Conservation (phyloP, 2,797 vertebrate species). For the Molossus molossus region DNA sequence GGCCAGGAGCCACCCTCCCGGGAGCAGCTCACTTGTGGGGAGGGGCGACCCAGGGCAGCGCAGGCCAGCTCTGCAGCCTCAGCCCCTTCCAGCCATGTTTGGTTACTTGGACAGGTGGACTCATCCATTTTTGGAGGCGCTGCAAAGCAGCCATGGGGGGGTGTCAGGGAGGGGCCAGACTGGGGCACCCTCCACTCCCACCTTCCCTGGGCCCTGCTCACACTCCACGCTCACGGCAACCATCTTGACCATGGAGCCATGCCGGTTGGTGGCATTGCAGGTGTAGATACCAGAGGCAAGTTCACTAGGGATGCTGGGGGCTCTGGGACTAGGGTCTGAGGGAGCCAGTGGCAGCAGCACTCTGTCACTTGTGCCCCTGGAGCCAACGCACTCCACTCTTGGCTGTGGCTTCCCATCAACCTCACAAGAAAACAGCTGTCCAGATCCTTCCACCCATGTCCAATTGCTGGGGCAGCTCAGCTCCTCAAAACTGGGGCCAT, state of each 20-base stretch:
- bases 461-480: conserved; percentile 82
- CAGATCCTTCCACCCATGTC: conserved; percentile 84
- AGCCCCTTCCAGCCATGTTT: conserved; percentile 87
- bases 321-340: neutral
- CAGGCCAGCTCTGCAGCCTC: conserved; percentile 67
- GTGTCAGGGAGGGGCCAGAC: neutral
- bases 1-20: conserved; percentile 50
- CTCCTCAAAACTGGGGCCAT: conserved; percentile 80
- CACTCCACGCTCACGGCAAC: conserved; percentile 84
- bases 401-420: conserved; percentile 82
- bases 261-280: conserved; percentile 86
- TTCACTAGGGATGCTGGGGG: neutral
- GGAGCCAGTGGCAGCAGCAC: conserved; percentile 69
- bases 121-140: conserved; percentile 88
- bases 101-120: conserved; percentile 86
- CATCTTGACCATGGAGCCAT: conserved; percentile 82
- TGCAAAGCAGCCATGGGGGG: conserved; percentile 60
- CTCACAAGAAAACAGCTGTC: conserved; percentile 77
- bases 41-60: conserved; percentile 84
- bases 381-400: conserved; percentile 74
- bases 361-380: conserved; percentile 58
- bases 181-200: neutral
- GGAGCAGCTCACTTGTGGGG: conserved; percentile 83
- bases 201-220: conserved; percentile 79
- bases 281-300: conserved; percentile 81